A percentile compares a stretch with the other conserved stretches of the same genome.
These are phyloP conservation scores for Lamprotornis superbus DNA, from an alignment of 2,113 vertebrate species.

Conservation along the genomic window DNA sequence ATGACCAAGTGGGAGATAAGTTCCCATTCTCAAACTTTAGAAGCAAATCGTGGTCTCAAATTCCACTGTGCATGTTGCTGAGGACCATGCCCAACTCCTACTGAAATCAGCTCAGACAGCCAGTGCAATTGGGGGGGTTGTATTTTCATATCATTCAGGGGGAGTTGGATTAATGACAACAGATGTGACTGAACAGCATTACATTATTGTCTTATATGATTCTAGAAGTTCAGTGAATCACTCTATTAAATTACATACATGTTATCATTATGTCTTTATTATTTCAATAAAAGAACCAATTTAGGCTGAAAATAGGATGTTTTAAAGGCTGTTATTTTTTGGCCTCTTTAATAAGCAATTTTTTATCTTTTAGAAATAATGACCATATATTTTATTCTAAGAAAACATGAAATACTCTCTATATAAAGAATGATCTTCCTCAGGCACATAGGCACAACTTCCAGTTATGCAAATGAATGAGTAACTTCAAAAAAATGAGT, in stretches of 20 bases:
- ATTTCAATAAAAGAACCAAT: not conserved
- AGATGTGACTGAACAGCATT: not conserved
- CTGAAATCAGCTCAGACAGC: not conserved
- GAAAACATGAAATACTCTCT: not conserved
- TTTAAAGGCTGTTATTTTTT: not conserved
- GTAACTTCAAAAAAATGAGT: conserved; percentile 40
- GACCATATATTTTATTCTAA: not conserved
- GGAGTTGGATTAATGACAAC: not conserved
- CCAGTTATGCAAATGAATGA: conserved; percentile 48
- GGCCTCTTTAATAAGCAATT: not conserved
- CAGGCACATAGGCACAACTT: not conserved
- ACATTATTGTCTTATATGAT: not conserved
- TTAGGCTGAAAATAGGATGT: not conserved
- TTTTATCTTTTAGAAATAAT: conserved; percentile 11
- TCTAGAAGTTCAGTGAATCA: not conserved
- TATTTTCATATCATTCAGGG: not conserved
- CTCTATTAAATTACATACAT: not conserved
- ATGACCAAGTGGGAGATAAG: not conserved
- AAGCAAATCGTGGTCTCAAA: not conserved
- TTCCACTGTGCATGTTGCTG: not conserved
- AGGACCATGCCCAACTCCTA: not conserved
- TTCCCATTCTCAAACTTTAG: not conserved
- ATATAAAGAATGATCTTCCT: not conserved
- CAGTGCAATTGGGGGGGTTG: not conserved
- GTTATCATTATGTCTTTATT: not conserved